Percentiles rank a stretch among this genome's conserved stretches.
Evolutionary conservation across 2,797 vertebrate genomes (phyloP).

Genomic region (Pangasius larnaudii): DNA sequence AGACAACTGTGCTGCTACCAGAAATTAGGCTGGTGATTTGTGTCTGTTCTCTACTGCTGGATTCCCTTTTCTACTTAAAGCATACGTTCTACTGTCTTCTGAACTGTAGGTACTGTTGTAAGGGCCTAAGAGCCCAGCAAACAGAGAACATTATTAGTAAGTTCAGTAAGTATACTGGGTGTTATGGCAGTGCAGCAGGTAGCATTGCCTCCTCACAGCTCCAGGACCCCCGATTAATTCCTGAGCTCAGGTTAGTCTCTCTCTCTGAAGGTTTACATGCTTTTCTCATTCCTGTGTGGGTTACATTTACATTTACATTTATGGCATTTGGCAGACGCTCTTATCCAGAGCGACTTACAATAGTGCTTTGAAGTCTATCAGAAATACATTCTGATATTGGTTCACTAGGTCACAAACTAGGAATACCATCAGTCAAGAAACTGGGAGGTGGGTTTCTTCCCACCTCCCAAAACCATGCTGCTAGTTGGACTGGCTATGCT

Average conservation of each 20-base stretch:
- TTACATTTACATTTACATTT: too few species aligned
- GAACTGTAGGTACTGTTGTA: background rate
- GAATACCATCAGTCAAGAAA: too few species aligned
- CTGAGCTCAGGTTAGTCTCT: background rate
- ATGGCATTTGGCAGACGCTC: too few species aligned
- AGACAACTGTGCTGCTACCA: conserved; percentile 21
- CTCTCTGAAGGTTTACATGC: background rate
- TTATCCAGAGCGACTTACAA: too few species aligned
- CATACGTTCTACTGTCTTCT: background rate
- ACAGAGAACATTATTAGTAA: background rate
- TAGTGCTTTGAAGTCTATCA: too few species aligned
- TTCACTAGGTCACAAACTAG: too few species aligned
- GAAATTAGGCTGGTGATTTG: conserved; percentile 33
- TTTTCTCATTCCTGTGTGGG: background rate
- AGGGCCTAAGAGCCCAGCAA: background rate
- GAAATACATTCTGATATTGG: too few species aligned
- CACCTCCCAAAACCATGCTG: background rate
- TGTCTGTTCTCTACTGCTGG: background rate
- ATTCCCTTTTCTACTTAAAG: conserved; percentile 5
- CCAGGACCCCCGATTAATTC: background rate
- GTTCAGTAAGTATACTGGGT: background rate
- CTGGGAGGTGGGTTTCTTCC: background rate
- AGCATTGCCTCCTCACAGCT: background rate
- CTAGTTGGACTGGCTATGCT: background rate
- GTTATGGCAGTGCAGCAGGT: background rate